Base-by-base conservation (phyloP, 2,113 vertebrate species). In the Hippopotamus amphibius region DNA sequence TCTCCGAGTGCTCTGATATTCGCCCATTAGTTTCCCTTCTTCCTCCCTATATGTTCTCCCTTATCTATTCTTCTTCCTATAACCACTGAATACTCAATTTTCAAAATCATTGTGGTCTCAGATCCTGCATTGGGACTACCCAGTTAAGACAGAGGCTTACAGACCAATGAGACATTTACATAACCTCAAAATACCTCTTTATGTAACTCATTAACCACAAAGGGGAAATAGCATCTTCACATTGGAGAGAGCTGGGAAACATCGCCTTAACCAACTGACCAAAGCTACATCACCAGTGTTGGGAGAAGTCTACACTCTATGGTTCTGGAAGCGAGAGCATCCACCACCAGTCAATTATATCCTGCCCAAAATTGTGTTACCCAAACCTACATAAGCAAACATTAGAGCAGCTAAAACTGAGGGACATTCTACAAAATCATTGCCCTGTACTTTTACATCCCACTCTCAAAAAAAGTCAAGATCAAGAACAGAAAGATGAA, bases 301-400 rank as follows among this genome's bases (percentile, higher is more conserved):
- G 28, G 0, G 2, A 48, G 48, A 43, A 10, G 33, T 2, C 30
- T 71, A 26, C 8, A 6, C 2, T 1, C 13, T 17, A 5, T 28
- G 65, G 14, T 65, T 82, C 63, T 0, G 14, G 37, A 24, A 59
- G 30, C 21, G 53, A 19, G 59, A 37, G 6, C 37, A 28, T 14
- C 0, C 9, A 48, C 21, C 7, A 46, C 48, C n/a, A n/a, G 50
- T 61, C 90, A 13, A 11, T 12, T 46, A 30, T 5, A 24, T 26
- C 55, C 37, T 48, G 21, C 59, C 26, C 55, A 59, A 59, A 69
- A 46, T 14, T 55, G 46, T 26, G 37, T 8, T 9, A 33, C 41
- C 13, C 89, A 68, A 19, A 55, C 69, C 37, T 81, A 81, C 28
- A 16, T 26, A 59, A 11, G 15, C 50, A 59, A 81, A 69, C 2